Base-by-base conservation (phyloP, 37 sponge, comb jelly and placozoan genomes). In the Mnemiopsis leidyi region DNA sequence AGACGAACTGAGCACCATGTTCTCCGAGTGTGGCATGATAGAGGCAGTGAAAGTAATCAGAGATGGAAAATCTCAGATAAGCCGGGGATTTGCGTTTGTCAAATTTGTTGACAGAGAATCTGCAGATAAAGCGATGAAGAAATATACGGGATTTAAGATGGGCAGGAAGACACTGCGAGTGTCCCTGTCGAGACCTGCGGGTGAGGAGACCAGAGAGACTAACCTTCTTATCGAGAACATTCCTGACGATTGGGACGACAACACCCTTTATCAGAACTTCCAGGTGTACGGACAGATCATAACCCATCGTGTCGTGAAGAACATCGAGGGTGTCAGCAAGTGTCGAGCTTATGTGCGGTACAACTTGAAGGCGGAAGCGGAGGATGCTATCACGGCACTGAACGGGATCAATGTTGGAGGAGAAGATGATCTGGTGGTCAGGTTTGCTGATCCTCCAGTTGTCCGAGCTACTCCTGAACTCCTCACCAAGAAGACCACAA, bases 11-110 rank as follows among this genome's bases (percentile, higher is more conserved):
- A 40, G 90, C n/a, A 32, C 40, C 29, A 36, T 85, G 48, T 85
- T 85, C 30, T 38, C 61, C 3, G 36, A 85, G 35, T 85, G 90
- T 28, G 90, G 90, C 1, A 40, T 85, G 90, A 3, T 85, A 0
- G 90, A 85, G 36, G 32, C 90, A 3, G 90, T 85, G 23, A 85
- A 85, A 33, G 35, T 85, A 2, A 85, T 85, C 9, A 85, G 90
- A 39, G 90, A 85, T 39, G 90, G 90, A 3, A 85, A 85, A 33
- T 85, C 90, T 85, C 90, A 85, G 61, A 85, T 85, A 2, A 85
- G 90, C 90, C 23, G 90, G n/a, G 90, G 90, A 21, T 85, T 85
- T 40, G 90, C 90, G 0, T 85, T 85, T 37, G 36, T 85, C 1
- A 85, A 85, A 29, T 85, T 36, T 39, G 61, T 40, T 35, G 90